Conservation (phyloP, 2,113 vertebrate genomes). For the Ancistrus triradiatus region DNA sequence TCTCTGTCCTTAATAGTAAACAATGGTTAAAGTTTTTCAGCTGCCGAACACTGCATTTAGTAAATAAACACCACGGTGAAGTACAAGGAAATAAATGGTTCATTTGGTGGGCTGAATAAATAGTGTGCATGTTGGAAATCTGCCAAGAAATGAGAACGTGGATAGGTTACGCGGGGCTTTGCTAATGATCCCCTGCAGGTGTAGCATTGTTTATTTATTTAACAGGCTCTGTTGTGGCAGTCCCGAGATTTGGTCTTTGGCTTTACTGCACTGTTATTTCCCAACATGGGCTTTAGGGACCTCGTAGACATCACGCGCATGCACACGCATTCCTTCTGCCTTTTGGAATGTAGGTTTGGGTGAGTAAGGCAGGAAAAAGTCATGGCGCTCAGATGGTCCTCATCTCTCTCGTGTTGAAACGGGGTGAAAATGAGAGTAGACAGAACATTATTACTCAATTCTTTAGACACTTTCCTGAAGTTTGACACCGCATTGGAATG, state of each 20-base stretch:
- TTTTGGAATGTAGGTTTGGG: slow-evolving; percentile 22
- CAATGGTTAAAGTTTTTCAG: neutral
- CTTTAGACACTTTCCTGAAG: no score
- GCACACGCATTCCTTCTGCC: slow-evolving; percentile 9
- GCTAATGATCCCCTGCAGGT: slow-evolving; percentile 20
- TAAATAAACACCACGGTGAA: neutral
- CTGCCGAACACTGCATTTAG: no score
- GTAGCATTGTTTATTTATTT: neutral
- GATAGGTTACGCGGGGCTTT: neutral
- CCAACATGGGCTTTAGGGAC: neutral
- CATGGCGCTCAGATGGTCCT: slow-evolving; percentile 64
- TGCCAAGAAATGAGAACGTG: neutral
- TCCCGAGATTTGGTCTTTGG: neutral
- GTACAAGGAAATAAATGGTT: neutral
- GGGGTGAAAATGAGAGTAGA: no score
- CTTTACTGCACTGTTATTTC: no score
- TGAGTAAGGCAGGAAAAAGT: slow-evolving; percentile 8
- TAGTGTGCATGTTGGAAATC: no score
- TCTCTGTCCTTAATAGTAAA: neutral
- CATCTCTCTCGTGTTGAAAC: slow-evolving; percentile 41
- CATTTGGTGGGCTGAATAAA: neutral
- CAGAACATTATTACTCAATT: no score
- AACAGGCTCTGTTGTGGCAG: neutral
- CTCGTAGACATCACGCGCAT: slow-evolving; percentile 7
- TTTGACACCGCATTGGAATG: no score